Base-by-base conservation (phyloP, 2,888 invertebrate species). In the Drosophila sordidula region DNA sequence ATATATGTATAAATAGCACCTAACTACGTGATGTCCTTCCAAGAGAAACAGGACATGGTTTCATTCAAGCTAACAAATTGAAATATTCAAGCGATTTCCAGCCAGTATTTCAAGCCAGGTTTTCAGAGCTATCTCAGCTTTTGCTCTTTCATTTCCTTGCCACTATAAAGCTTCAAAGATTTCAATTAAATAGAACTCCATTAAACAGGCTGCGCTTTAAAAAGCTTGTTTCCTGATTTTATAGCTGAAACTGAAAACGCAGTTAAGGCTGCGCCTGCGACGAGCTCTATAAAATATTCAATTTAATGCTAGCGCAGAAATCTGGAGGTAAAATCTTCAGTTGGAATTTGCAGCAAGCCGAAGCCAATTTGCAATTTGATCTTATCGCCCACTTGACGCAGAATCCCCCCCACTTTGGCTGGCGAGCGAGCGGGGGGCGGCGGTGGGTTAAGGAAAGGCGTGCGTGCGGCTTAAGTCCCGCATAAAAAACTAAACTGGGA, bases 311-410 rank as follows among this genome's bases (percentile, higher is more conserved):
- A 22, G 22, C 14, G 18, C 4, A 34, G 16, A 44, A 56, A 65
- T 76, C 65, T 50, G 46, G 2, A 42, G 36, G 38, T 41, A 6
- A 42, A 50, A 73, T 73, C 64, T 47, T 11, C 49, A 49, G 38
- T 34, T 52, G 22, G 42, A 45, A 59, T 14, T 50, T 45, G 45
- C 25, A 70, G 63, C 38, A 29, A 38, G 18, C 16, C 18, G 38
- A 63, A 65, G 47, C 49, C 80, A 86, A 83, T 88, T 88, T 82
- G 63, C 71, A 77, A 79, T 83, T 88, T 76, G 83, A 83, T 88
- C 51, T 79, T 88, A 88, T 82, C 83, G 58, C 3, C 2, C 58
- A 59, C 41, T 63, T 32, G 38, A 55, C 5, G 44, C 47, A 50
- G 54, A 4, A 12, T 6, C 26, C 26, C 34, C 1, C 26, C 18